Percentiles rank a stretch among this genome's conserved stretches.
These are phyloP conservation scores for Cossypha caffra DNA, from an alignment of 2,797 vertebrate genomes.

Conservation along the genomic window DNA sequence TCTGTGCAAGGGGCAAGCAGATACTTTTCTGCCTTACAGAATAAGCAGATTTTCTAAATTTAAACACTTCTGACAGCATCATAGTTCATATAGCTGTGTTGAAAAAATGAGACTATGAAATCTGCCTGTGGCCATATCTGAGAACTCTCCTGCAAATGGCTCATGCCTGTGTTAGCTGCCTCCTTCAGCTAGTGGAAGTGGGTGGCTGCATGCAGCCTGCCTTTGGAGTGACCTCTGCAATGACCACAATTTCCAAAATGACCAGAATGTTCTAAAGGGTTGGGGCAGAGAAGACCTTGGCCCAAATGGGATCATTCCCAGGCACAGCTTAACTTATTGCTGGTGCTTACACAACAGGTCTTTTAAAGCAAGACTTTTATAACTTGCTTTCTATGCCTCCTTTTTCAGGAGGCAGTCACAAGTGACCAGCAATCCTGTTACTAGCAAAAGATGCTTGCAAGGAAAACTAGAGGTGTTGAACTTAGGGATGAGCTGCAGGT, in stretches of 20 bases:
- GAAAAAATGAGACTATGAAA: neutral
- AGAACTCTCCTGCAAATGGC: neutral
- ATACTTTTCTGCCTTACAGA: neutral
- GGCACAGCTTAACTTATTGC: neutral
- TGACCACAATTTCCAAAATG: neutral
- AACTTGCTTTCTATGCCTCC: neutral
- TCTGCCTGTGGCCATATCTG: neutral
- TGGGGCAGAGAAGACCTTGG: neutral
- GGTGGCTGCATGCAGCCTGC: neutral
- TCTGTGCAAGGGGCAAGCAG: neutral
- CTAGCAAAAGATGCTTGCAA: neutral
- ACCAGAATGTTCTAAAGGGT: neutral
- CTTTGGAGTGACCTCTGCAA: neutral
- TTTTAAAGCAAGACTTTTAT: neutral
- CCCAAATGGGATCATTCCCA: neutral
- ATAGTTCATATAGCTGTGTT: neutral
- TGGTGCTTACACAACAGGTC: neutral
- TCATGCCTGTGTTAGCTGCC: fast-evolving
- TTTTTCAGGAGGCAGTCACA: neutral
- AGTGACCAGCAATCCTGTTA: neutral
- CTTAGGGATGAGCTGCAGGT: neutral
- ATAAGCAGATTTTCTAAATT: neutral
- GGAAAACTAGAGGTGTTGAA: neutral
- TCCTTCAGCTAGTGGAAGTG: neutral
- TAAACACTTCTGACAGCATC: neutral